Evolutionary conservation across 2,888 invertebrate genomes (phyloP).

Genomic region (Morinoia aosen): DNA sequence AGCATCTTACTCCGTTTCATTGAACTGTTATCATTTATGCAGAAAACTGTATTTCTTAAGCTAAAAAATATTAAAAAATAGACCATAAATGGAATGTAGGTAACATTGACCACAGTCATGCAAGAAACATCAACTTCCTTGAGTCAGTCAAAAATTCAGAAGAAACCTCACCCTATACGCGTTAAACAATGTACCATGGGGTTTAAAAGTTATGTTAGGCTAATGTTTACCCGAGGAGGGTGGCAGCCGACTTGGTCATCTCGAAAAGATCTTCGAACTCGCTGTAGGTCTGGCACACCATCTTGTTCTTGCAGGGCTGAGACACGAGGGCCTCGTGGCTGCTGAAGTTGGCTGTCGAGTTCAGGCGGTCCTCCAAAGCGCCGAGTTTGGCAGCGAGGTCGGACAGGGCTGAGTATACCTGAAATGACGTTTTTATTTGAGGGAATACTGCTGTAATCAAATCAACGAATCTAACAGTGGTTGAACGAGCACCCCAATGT

Average conservation of each 20-base stretch:
- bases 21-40: too few relatives aligned
- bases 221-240: conserved; percentile 10
- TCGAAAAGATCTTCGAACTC: conserved; percentile 45
- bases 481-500: too few relatives aligned
- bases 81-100: too few relatives aligned
- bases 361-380: neutral
- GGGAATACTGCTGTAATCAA: neutral
- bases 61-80: too few relatives aligned
- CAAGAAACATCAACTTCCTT: too few relatives aligned
- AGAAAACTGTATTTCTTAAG: too few relatives aligned
- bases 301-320: conserved; percentile 46
- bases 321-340: neutral
- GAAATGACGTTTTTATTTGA: neutral
- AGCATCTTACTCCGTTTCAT: too few relatives aligned
- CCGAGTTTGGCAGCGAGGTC: neutral
- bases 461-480: too few relatives aligned
- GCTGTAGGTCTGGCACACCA: conserved; percentile 48
- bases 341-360: neutral
- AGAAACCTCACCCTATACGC: too few relatives aligned
- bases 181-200: too few relatives aligned
- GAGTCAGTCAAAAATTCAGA: too few relatives aligned
- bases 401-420: conserved; percentile 47
- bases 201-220: neutral
- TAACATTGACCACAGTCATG: too few relatives aligned
- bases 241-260: conserved; percentile 7